Percentiles rank a stretch among this genome's conserved stretches.
Conservation (phyloP, 37 sponge, comb jelly and placozoan genomes). For the Chondrosia reniformis region DNA sequence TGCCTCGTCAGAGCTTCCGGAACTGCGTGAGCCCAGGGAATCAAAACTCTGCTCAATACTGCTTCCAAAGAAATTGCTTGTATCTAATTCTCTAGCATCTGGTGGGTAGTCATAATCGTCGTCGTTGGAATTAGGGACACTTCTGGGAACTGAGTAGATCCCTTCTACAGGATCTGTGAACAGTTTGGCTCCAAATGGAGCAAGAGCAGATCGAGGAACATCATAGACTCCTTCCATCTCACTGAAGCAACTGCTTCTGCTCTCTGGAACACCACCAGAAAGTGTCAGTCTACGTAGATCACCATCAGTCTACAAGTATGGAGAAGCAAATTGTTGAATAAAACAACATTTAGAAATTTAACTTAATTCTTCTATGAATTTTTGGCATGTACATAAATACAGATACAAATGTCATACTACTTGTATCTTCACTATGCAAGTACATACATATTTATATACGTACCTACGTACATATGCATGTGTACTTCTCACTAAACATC, state of each 20-base stretch:
- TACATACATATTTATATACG: too few species aligned
- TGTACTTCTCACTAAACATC: too few species aligned
- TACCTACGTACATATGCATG: too few species aligned
- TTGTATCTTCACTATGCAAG: too few species aligned
- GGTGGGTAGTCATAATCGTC: constrained; percentile 80
- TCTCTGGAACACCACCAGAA: background rate
- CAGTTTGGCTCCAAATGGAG: constrained; percentile 16
- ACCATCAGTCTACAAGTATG: too few species aligned
- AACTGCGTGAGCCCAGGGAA: background rate
- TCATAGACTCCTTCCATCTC: constrained; percentile 18
- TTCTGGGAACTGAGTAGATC: constrained; percentile 55
- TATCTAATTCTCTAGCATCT: constrained; percentile 42
- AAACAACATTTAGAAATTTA: too few species aligned
- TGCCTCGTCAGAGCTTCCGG: background rate
- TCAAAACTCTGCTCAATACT: background rate
- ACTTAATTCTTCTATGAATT: too few species aligned
- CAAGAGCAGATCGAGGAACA: constrained; percentile 1
- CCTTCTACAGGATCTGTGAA: constrained; percentile 18
- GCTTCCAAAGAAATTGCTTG: background rate
- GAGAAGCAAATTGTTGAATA: too few species aligned
- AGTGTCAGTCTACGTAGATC: background rate
- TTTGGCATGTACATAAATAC: too few species aligned
- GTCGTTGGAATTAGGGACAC: constrained; percentile 23
- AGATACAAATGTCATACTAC: too few species aligned
- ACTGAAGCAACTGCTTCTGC: too few species aligned